Evolutionary conservation across 2,113 vertebrate genomes (phyloP), one percentile per base, ranked within the genome.

Genomic region (Proterorhinus semilunaris): DNA sequence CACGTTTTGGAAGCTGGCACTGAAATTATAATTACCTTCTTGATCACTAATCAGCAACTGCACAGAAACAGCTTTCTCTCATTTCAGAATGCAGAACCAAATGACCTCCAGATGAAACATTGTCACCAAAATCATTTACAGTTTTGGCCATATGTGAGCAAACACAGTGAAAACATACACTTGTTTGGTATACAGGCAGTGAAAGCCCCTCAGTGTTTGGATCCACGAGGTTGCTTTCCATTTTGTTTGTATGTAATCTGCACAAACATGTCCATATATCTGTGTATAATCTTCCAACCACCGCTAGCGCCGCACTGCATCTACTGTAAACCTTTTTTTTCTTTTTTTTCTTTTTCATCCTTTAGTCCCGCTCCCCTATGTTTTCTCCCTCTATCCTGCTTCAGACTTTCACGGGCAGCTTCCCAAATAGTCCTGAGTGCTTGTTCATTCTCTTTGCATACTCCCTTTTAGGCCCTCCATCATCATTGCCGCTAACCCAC

Each of bases 361-460:
- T 58, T 69, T 43, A 47, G 47, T 66, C 50, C 46, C 62, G 47
- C 11, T 68, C 21, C 65, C 69, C 65, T 66, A 36, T 36, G 52
- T 75, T 74, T 69, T 74, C 72, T 64, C 54, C 7, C 58, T 75
- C 75, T 51, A 43, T 81, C 59, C 75, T 78, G 75, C 71, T 72
- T 90, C 88, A 85, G 65, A 82, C 86, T 75, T 75, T 65, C 27
- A 83, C 80, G 83, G 92, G 92, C 91, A 69, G 65, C 66, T 46
- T 57, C 91, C 92, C 92, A 94, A 74, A 75, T 59, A 80, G 63
- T 62, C 62, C 79, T 47, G 48, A 82, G 44, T 44, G 15, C 66
- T 88, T 85, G 82, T 92, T 90, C 82, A 65, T 91, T 83, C 88
- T 84, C 81, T 75, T 36, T 84, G 76, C 64, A 55, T 75, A 84